Percentiles rank a stretch among this genome's conserved stretches.
Evolutionary conservation across 2,797 vertebrate species (phyloP).

Genomic region (Acrossocheilus fasciatus): DNA sequence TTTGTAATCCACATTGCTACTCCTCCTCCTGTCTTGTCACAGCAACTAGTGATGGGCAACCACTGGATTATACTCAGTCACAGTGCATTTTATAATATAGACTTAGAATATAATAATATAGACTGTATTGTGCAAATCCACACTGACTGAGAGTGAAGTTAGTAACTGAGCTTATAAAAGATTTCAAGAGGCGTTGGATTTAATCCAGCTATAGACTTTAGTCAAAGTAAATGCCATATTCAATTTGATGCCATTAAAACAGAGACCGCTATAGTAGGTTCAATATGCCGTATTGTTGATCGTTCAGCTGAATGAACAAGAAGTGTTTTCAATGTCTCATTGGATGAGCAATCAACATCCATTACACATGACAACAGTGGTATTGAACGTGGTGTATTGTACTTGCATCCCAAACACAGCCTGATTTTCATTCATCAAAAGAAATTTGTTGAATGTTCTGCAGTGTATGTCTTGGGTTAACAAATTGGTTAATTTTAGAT

Average conservation of each 20-base stretch:
- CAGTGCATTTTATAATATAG: slow-evolving; percentile 33
- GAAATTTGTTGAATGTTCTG: not conserved
- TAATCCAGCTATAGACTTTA: not conserved
- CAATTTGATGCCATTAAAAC: not conserved
- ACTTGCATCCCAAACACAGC: not conserved
- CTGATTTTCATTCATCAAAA: not conserved
- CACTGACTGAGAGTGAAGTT: not conserved
- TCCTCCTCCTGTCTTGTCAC: slow-evolving; percentile 33
- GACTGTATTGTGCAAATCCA: not conserved
- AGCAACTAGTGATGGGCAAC: slow-evolving; percentile 41
- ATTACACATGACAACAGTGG: not conserved
- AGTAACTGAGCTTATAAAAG: slow-evolving; percentile 17
- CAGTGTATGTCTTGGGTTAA: not conserved
- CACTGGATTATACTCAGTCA: slow-evolving; percentile 25
- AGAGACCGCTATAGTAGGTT: not conserved
- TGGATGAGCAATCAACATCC: not conserved
- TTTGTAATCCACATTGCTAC: slow-evolving; percentile 50
- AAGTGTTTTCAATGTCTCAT: not conserved
- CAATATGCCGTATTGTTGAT: slow-evolving; percentile 4
- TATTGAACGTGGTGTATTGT: not conserved
- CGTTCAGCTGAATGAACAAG: not conserved
- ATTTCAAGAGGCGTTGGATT: slow-evolving; percentile 2
- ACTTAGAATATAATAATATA: slow-evolving; percentile 1
- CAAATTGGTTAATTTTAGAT: not conserved
- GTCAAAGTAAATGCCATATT: slow-evolving; percentile 1